phyloP scores from a whole-genome alignment of 2,113 vertebrate genomes.

The Apodemus sylvaticus region DNA sequence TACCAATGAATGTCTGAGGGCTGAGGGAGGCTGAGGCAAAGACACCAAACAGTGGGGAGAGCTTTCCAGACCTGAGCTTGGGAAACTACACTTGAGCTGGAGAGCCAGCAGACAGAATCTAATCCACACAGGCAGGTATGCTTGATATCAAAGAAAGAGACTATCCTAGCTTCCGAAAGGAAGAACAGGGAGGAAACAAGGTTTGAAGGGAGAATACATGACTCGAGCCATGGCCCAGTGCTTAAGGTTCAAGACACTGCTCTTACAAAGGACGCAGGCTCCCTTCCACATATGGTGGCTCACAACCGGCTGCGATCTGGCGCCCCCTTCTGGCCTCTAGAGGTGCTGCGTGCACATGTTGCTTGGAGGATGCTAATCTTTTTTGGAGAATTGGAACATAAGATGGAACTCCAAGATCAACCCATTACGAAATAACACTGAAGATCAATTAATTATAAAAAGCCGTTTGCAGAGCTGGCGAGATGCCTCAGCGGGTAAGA shows the following conservation, averaged over 20 bases:
- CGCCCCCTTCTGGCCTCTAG: not conserved
- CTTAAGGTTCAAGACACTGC: not conserved
- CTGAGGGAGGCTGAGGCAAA: not conserved
- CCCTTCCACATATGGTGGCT: not conserved
- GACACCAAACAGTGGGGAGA: not conserved
- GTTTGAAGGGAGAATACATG: too few species aligned
- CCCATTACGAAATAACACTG: not conserved
- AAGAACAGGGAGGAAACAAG: not conserved
- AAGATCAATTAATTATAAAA: not conserved
- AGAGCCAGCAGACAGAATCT: too few species aligned
- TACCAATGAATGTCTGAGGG: accelerated
- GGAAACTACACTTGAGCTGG: accelerated
- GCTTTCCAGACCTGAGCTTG: not conserved
- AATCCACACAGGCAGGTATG: accelerated
- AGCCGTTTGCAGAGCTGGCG: too few species aligned
- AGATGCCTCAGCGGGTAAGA: too few species aligned
- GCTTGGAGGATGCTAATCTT: not conserved
- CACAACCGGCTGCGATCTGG: not conserved
- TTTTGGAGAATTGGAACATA: not conserved
- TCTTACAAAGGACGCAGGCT: not conserved
- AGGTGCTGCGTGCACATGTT: not conserved
- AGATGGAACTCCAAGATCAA: not conserved
- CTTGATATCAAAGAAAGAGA: not conserved
- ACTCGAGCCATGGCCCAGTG: not conserved
- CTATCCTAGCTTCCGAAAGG: not conserved